Conservation (phyloP, 2,113 vertebrate genomes). For the Dendrocopos noguchii region DNA sequence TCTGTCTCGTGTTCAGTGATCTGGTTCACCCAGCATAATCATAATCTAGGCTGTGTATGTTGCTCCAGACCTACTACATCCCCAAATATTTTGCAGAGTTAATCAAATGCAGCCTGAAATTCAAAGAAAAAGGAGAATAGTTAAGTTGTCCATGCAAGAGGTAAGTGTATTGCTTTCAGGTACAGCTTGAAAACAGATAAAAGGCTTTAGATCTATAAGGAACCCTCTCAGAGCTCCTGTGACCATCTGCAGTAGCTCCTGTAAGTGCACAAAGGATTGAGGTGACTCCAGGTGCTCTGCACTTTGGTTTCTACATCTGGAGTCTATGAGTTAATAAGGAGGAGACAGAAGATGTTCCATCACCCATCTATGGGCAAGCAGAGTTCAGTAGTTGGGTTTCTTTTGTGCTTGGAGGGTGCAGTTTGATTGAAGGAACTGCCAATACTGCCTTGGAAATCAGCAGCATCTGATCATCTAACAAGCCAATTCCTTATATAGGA, state of each 20-base stretch:
- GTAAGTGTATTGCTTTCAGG: not conserved
- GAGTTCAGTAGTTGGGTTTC: not conserved
- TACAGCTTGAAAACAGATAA: not conserved
- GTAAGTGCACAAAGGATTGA: not conserved
- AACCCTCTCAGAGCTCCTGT: not conserved
- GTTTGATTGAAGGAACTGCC: not conserved
- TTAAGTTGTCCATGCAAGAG: not conserved
- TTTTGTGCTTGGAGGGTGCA: not conserved
- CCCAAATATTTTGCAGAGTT: not conserved
- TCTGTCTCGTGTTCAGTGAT: not conserved
- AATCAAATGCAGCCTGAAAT: not conserved
- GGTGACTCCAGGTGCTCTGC: not conserved
- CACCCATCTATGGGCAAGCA: not conserved
- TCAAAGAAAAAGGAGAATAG: not conserved
- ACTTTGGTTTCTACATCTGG: not conserved
- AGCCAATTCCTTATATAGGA: too few relatives aligned
- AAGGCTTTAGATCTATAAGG: not conserved
- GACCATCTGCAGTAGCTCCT: not conserved
- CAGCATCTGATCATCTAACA: not conserved
- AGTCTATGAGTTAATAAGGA: not conserved
- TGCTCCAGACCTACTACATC: not conserved
- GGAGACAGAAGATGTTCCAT: not conserved
- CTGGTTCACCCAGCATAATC: not conserved
- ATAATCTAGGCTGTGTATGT: not conserved
- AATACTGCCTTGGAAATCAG: not conserved